Base-by-base conservation (phyloP, 1,140 invertebrate genomes). In the Sminthurides bifidus region DNA sequence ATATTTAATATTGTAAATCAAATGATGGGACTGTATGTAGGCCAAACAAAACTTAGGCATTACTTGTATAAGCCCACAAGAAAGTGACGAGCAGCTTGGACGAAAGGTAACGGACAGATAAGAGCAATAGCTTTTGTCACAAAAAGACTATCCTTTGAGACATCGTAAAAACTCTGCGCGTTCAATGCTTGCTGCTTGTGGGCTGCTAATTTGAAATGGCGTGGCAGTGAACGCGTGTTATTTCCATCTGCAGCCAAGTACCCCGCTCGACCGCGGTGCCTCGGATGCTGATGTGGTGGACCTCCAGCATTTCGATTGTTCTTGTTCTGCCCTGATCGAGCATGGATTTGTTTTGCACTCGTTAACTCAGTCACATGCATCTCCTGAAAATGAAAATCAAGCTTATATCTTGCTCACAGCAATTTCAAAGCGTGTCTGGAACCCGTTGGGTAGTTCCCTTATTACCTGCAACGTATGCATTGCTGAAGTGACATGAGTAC, bases 121-220 rank as follows among this genome's bases (percentile, higher is more conserved):
- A 97, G 77, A 54, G 83, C 83, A 69, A 98, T 91, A 74, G 85
- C 89, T 79, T 97, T 98, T 61, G 87, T 87, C 64, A 94, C 92
- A 76, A 84, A 89, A 58, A 97, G 76, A 72, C 85, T 86, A 74
- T 96, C 92, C 76, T 89, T 90, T 69, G 81, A 81, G 65, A 87
- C 83, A 74, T 96, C 91, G 72, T 94, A 98, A 66, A 89, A 92
- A 66, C 79, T 86, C 66, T 83, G 76, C 56, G 83, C 82, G 30
- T 51, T 59, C 44, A 66, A 63, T 48, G 65, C 58, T 56, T 79
- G 79, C 35, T 79, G 79, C 63, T 76, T 79, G 67, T 82, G 85
- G 17, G 84, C 80, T 23, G 83, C 81, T 52, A 91, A 75, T 74
- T 91, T 90, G 66, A 92, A 91, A 68, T 90, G 87, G 57, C 87